These are phyloP conservation scores for Podargus strigoides DNA, from an alignment of 2,797 vertebrate genomes.

Conservation along the genomic window DNA sequence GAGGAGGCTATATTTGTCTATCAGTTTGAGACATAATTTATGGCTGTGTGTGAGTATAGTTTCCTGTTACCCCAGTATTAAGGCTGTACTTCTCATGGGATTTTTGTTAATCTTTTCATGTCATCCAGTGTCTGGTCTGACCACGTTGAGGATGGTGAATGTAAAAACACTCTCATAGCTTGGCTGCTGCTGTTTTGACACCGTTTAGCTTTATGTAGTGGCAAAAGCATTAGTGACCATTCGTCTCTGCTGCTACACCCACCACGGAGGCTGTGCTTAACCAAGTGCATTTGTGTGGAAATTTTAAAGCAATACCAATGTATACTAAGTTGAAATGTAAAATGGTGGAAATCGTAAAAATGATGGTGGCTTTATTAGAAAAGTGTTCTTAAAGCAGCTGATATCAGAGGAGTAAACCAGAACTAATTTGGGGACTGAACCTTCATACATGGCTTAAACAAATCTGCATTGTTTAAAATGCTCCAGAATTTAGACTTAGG, in stretches of 20 bases:
- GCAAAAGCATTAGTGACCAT: background rate
- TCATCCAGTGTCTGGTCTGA: background rate
- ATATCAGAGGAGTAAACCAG: background rate
- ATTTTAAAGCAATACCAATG: background rate
- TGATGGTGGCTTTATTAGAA: background rate
- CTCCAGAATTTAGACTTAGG: conserved; percentile 56
- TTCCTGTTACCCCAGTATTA: background rate
- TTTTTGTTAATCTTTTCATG: background rate
- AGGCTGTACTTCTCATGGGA: background rate
- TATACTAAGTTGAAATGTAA: background rate
- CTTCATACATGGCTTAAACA: background rate
- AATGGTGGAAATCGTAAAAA: background rate
- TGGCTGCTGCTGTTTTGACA: background rate
- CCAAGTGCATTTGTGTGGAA: background rate
- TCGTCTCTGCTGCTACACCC: background rate
- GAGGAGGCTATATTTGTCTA: background rate
- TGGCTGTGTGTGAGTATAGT: background rate
- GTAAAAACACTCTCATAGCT: background rate
- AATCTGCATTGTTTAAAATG: conserved; percentile 11
- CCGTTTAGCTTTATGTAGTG: background rate
- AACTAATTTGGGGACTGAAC: background rate
- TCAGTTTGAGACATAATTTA: background rate
- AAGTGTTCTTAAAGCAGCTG: background rate
- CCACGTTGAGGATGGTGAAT: background rate
- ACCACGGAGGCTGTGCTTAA: background rate